Base-by-base conservation (phyloP, 2,113 vertebrate species). In the Sceloporus undulatus region DNA sequence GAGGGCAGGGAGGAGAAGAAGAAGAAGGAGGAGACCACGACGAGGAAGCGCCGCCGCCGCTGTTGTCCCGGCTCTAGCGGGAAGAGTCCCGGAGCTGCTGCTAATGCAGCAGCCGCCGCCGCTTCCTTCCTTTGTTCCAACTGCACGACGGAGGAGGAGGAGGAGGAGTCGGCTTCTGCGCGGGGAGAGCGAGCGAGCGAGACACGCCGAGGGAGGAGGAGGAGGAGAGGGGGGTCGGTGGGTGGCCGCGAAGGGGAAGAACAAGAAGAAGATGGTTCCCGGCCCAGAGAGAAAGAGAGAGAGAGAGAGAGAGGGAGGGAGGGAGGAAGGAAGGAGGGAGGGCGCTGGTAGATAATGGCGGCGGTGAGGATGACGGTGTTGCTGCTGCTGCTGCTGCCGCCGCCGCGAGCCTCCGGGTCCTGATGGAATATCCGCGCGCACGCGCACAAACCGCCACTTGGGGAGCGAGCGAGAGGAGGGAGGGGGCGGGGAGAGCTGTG, bases 101-200 rank as follows among this genome's bases (percentile, higher is more conserved):
- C 77, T 59, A 27, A 82, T 14, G 2, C 25, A 2, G 74, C 79
- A 4, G 48, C 65, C 85, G 86, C 90, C 81, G 82, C 94, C 84
- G 90, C 90, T 86, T 92, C 87, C 25, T 82, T 92, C 82, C 89
- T 94, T 94, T 94, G 94, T 94, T 94, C 79, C 91, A 18, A 54
- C 85, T 90, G 79, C 77, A 25, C 9, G 10, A 1, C 29, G 68
- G 16, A 84, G 66, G 82, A 68, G 79, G 85, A 11, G 84, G 52
- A 23, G 68, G 78, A 62, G 85, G 78, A 73, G 86, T 79, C 74
- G 85, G 85, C 89, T 38, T 82, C 87, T 74, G 90, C 91, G 83
- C 82, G 54, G 87, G n/a, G 34, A 34, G 34, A 34, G 34, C 34
- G 34, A 34, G 34, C 34, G 34, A 34, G 38, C 23, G 9, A 87